These are phyloP conservation scores for Smittia sp. DNA, from an alignment of 2,888 invertebrate genomes.

Conservation along the genomic window DNA sequence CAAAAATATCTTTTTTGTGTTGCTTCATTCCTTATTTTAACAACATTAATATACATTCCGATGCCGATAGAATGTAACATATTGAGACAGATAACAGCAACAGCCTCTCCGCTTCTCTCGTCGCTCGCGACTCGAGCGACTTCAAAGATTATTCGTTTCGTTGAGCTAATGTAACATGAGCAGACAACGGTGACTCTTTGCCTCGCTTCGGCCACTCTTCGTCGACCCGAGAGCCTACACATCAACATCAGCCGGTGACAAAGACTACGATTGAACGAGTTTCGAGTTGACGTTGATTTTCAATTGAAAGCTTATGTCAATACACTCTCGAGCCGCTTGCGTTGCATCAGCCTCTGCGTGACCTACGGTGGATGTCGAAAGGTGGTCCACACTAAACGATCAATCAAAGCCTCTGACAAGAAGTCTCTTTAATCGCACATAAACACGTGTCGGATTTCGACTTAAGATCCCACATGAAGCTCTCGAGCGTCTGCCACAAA, in stretches of 20 bases:
- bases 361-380: not conserved
- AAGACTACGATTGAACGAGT: not conserved
- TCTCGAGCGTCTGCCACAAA: not conserved
- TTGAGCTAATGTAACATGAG: slow-evolving; percentile 40
- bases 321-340: not conserved
- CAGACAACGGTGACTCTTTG: slow-evolving; percentile 7
- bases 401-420: slow-evolving; percentile 15
- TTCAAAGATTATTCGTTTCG: slow-evolving; percentile 34
- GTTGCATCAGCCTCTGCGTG: not conserved
- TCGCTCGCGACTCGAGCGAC: not conserved
- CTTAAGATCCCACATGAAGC: slow-evolving; percentile 29
- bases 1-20: slow-evolving; percentile 11
- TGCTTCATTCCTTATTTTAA: slow-evolving; percentile 14
- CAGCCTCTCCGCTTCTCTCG: not conserved
- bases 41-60: slow-evolving; percentile 21
- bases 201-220: not conserved
- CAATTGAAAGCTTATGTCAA: slow-evolving; percentile 37
- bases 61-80: not conserved
- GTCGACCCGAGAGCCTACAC: slow-evolving; percentile 15
- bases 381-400: slow-evolving; percentile 26
- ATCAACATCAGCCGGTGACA: not conserved
- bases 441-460: slow-evolving; percentile 35
- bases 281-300: slow-evolving; percentile 7
- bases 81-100: slow-evolving; percentile 17
- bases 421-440: slow-evolving; percentile 29